phyloP scores from a whole-genome alignment of 1,140 invertebrate species.

The Zaprionus nigranus region DNA sequence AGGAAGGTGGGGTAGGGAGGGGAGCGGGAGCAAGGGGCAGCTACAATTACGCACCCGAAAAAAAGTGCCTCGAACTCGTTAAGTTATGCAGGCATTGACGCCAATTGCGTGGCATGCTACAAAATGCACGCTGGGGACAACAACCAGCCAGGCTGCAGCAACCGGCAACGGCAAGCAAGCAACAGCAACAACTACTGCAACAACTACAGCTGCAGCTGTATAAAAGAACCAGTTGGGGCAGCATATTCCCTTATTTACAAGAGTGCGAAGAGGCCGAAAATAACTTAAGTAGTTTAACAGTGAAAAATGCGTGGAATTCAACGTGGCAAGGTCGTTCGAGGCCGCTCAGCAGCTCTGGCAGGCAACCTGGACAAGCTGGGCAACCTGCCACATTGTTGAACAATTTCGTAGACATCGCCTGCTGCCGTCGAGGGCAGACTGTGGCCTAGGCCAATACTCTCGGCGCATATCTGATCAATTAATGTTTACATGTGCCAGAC shows the following conservation, averaged over 20 bases:
- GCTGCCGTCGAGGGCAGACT: background rate
- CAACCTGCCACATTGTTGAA: background rate
- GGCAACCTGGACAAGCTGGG: background rate
- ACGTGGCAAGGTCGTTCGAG: conserved; percentile 60
- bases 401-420: background rate
- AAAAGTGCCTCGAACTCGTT: conserved; percentile 55
- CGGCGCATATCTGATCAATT: conserved; percentile 65
- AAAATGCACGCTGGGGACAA: conserved; percentile 59
- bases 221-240: conserved; percentile 53
- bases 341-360: background rate
- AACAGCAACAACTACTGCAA: conserved; percentile 5
- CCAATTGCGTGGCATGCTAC: conserved; percentile 61
- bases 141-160: conserved; percentile 7
- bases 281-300: conserved; percentile 60
- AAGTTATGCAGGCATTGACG: conserved; percentile 72
- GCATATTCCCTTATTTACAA: conserved; percentile 50
- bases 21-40: background rate
- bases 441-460: conserved; percentile 34
- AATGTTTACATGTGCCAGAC: conserved; percentile 59
- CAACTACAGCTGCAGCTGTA: conserved; percentile 9
- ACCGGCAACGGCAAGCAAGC: conserved; percentile 8
- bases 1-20: too few relatives aligned
- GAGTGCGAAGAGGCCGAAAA: conserved; percentile 60
- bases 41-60: conserved; percentile 54
- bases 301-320: conserved; percentile 69